Evolutionary conservation across 2,113 vertebrate genomes (phyloP).

Genomic region (Vanacampus margaritifer): DNA sequence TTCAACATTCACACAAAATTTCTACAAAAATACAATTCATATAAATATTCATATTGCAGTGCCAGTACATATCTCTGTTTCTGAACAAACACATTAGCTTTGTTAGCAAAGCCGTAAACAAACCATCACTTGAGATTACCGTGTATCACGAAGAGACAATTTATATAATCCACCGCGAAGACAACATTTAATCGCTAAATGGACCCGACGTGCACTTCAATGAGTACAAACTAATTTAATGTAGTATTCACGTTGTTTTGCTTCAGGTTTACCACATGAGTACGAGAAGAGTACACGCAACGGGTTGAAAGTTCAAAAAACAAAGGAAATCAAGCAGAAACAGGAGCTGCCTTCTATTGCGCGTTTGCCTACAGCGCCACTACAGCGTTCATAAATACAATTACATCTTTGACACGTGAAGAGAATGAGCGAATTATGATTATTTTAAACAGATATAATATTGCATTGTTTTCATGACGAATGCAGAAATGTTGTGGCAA

Average conservation of each 20-base stretch:
- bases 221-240: background rate
- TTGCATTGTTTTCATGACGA: too few relatives aligned
- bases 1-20: background rate
- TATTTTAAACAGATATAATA: too few relatives aligned
- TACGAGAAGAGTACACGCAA: conserved; percentile 22
- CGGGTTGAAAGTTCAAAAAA: conserved; percentile 42
- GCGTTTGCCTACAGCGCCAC: conserved; percentile 38
- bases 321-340: background rate
- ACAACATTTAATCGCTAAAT: background rate
- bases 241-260: conserved; percentile 52
- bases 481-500: too few relatives aligned
- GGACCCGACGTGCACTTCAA: background rate
- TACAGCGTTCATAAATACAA: conserved; percentile 2
- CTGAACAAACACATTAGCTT: background rate
- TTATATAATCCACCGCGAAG: background rate
- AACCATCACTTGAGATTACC: conserved; percentile 28
- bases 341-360: conserved; percentile 15
- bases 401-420: background rate
- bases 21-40: too few relatives aligned
- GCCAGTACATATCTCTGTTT: background rate
- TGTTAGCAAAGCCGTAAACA: conserved; percentile 36
- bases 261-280: background rate
- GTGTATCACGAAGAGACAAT: background rate
- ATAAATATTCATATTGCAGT: background rate
- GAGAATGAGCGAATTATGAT: too few relatives aligned